phyloP scores from a whole-genome alignment of 64 coral and sea anemone genomes.

The Trachythela sp. region DNA sequence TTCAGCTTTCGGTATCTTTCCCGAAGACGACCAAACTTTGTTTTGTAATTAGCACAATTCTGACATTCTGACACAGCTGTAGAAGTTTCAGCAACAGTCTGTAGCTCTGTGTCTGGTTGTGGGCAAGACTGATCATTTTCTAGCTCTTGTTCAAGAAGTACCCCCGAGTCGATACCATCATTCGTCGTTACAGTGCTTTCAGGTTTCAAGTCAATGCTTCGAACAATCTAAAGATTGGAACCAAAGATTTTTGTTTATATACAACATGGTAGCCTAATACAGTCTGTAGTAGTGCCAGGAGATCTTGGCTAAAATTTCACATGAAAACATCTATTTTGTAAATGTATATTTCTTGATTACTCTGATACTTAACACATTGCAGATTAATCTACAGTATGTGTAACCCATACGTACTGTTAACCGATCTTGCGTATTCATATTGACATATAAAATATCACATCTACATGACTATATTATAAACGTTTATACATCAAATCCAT shows the following conservation, averaged over 20 bases:
- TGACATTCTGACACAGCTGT: neutral
- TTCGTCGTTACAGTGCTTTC: neutral
- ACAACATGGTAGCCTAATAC: neutral
- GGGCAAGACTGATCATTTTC: neutral
- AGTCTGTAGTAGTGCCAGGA: neutral
- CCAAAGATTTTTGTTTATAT: too few species aligned
- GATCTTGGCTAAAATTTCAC: too few species aligned
- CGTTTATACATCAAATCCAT: neutral
- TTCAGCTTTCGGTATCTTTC: neutral
- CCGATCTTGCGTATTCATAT: neutral
- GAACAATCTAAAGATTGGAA: slow-evolving; percentile 4
- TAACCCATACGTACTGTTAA: neutral
- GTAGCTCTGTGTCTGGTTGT: slow-evolving; percentile 8
- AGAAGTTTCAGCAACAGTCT: too few species aligned
- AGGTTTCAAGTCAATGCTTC: slow-evolving; percentile 6
- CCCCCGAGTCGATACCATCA: neutral
- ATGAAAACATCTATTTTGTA: too few species aligned
- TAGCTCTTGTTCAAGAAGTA: neutral
- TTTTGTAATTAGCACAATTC: neutral
- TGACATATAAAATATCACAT: too few species aligned
- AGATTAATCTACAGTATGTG: neutral
- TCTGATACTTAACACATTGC: neutral
- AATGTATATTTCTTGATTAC: neutral
- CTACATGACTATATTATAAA: neutral
- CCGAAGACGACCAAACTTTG: neutral